phyloP scores from a whole-genome alignment of 2,113 vertebrate species.

The Laterallus jamaicensis region DNA sequence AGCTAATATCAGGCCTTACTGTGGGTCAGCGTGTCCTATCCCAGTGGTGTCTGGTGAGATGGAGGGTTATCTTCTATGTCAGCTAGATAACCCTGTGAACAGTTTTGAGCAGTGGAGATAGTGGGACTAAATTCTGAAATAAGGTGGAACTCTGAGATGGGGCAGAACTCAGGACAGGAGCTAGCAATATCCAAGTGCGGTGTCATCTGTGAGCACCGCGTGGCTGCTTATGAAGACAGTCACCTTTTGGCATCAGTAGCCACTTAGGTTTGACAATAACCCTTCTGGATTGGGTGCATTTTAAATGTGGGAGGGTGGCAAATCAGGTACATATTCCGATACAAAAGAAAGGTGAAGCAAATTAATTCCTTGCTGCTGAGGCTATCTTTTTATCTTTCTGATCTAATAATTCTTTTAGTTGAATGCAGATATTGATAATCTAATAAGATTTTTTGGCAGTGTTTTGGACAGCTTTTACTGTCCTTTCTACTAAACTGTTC shows the following conservation, averaged over 20 bases:
- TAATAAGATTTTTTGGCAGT: not conserved
- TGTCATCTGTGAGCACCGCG: not conserved
- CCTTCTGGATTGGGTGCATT: constrained; percentile 32
- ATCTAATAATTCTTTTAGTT: not conserved
- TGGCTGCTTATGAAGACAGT: constrained; percentile 13
- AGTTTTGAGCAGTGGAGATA: constrained; percentile 72
- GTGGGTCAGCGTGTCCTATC: constrained; percentile 77
- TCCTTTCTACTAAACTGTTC: not conserved
- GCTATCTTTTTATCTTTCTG: not conserved
- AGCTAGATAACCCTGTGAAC: constrained; percentile 74
- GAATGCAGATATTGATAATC: not conserved
- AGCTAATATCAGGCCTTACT: constrained; percentile 75
- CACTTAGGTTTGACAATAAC: constrained; percentile 32
- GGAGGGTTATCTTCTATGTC: constrained; percentile 77
- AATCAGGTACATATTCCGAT: not conserved
- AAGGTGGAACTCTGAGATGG: constrained; percentile 68
- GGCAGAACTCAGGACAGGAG: constrained; percentile 62
- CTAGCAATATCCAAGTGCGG: constrained; percentile 39
- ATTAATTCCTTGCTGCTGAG: not conserved
- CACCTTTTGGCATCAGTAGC: constrained; percentile 54
- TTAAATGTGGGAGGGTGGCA: constrained; percentile 15
- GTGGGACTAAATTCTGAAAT: constrained; percentile 75
- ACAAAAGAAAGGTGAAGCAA: not conserved
- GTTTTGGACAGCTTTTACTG: not conserved
- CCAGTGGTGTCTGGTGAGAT: constrained; percentile 73